Evolutionary conservation across 2,113 vertebrate species (phyloP), one percentile per base, ranked within the genome.

Genomic region (Colaptes auratus): DNA sequence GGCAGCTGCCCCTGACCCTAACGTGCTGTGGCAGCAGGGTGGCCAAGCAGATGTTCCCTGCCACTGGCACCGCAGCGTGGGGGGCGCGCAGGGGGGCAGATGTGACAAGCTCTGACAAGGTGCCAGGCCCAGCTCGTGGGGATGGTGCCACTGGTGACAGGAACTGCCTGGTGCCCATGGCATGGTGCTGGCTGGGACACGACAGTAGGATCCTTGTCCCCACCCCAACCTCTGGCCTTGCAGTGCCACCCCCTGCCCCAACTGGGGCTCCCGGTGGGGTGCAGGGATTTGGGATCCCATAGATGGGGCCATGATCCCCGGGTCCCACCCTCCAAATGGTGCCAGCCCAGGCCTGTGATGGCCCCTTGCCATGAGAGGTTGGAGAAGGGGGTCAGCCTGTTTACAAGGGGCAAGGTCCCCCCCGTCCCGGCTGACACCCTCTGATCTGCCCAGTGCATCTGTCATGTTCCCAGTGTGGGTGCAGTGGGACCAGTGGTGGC

Each of bases 21-120:
- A 97, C 90, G 23, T 63, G 92, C 93, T 59, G 91, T 97, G 98
- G 97, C 98, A 98, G 97, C 77, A 52, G 94, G 95, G 97, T 76
- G 89, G 95, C 95, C 42, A 91, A 98, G 98, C 98, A 98, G 98
- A 98, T 98, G 98, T 97, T 98, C 92, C 95, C 96, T 98, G 98
- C 98, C 98, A 98, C 91, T 92, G 97, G 98, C 98, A 88, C 93
- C 70, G 63, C 31, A 92, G 89, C 72, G 73, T 8, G 50, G 75
- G 48, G 30, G 76, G 35, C 27, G 10, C 20, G 3, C 7, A 53
- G 66, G 55, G 1, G 8, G 76, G 65, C 79, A 5, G 85, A 82
- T 12, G 60, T 50, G 88, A 94, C 33, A 8, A 52, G 69, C 64
- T 79, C n/a, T 83, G 91, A 93, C 91, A 82, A 18, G 82, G 78